phyloP scores from a whole-genome alignment of 2,888 invertebrate genomes.

The Julus scanicus region DNA sequence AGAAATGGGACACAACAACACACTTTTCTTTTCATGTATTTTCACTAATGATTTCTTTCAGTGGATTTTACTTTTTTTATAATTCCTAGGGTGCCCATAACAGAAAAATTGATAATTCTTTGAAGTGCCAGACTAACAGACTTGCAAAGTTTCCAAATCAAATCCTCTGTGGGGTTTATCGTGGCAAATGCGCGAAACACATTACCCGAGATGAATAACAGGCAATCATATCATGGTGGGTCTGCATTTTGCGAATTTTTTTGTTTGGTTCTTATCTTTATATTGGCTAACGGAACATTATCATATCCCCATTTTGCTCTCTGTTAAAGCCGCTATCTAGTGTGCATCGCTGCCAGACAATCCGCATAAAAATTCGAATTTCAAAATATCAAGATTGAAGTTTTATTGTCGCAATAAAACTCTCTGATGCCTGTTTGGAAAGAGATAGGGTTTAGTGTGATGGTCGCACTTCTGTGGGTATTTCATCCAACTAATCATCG shows the following conservation, averaged over 20 bases:
- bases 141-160: neutral
- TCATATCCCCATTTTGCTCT: conserved; percentile 7
- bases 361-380: conserved; percentile 27
- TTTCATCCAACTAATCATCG: conserved; percentile 12
- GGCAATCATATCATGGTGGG: neutral
- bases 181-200: neutral
- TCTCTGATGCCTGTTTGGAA: neutral
- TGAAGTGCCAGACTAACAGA: neutral
- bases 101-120: neutral
- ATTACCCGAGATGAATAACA: neutral
- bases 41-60: neutral
- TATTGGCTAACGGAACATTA: conserved; percentile 33
- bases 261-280: conserved; percentile 18
- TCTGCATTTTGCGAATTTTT: neutral
- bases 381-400: conserved; percentile 22
- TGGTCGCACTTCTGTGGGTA: neutral
- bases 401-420: conserved; percentile 21
- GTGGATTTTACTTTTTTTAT: neutral
- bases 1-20: too few relatives aligned
- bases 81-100: neutral
- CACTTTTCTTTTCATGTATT: neutral
- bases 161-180: neutral
- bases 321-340: neutral
- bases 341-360: neutral
- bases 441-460: conserved; percentile 33